Evolutionary conservation across 2,888 invertebrate genomes (phyloP), one percentile per base, ranked within the genome.

Genomic region (Trichogramma dendrolimi): DNA sequence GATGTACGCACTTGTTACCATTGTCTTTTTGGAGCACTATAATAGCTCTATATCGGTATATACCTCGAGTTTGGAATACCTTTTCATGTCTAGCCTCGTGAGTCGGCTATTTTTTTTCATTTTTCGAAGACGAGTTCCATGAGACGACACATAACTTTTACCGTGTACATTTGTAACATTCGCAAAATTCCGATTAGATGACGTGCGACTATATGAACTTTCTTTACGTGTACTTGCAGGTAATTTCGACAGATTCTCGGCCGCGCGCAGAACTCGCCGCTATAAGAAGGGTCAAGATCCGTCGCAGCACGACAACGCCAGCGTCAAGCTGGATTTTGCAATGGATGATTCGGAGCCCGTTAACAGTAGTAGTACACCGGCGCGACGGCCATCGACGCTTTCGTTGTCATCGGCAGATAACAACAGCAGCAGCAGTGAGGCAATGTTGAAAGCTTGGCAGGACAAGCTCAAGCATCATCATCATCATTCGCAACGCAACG

Each of bases 211-310:
- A 6, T 10, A 27, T 4, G 8, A 38, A 40, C 43, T 3, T 38
- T 42, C 42, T 62, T 55, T 27, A 7, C 27, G 6, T 41, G 50
- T 62, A 44, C 60, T 64, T 60, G 55, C 59, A 75, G 91, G 91
- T 3, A 89, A 91, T 70, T 94, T 94, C 68, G 92, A 94, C 74
- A 83, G 94, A 68, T 91, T 90, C 73, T 91, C 93, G 0, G 87
- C 90, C 4, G 86, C 91, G 0, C 83, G 94, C 69, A 83, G 92
- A 69, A 94, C 94, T 0, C 83, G 93, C 63, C 82, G 94, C 49
- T 92, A 92, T 71, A 91, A 91, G 62, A 82, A 82, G 65, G 76
- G 72, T 4, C 79, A 79, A 14, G 83, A 83, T 46, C 66, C 75
- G 5, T 60, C 70, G 43, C 40, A 61, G 56, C 58, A 63, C 55